Evolutionary conservation across 2,113 vertebrate genomes (phyloP), one percentile per base, ranked within the genome.

Genomic region (Athene cunicularia): DNA sequence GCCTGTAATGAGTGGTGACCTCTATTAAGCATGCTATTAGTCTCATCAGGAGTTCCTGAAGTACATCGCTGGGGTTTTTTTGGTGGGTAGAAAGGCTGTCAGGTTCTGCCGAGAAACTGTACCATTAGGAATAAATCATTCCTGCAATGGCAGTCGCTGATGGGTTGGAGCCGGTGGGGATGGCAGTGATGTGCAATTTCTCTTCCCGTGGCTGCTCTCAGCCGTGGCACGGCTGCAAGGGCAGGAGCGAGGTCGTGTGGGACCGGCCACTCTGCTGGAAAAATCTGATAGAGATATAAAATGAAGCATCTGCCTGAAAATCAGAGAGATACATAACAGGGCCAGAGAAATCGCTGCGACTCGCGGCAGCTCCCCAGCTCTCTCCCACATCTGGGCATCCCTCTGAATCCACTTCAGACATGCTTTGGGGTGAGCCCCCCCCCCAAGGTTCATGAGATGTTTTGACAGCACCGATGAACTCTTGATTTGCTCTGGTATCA

Each of bases 391-490:
- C 12, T 5, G 37, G 21, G 50, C 53, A 50, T 11, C 35, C 63
- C 37, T 55, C 27, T 0, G 0, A 22, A 23, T 24, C 21, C 63
- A 4, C 43, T 50, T 50, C 0, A 0, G 39, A 19, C 14, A 11
- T 0, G 1, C 24, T 53, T 39, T 28, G 75, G 33, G 30, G 8
- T 22, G 33, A 80, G 8, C 12, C 7, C 28, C 28, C 55, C 27
- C 5, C 41, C 71, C 49, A 41, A 86, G 41, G 35, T 71, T 58
- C 6, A 0, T 7, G 32, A 60, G 75, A 55, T 24, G 53, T 12
- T 39, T 47, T 22, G 33, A 39, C 14, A 24, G 21, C 1, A 2
- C 26, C 58, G 4, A 1, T 0, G 27, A 56, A 23, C 4, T 32
- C 33, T 30, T n/a, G n/a, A 27, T 81, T 62, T 35, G n/a, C 55